A percentile compares a stretch with the other conserved stretches of the same genome.
Conservation (phyloP, 2,888 invertebrate genomes). For the Lochmaea capreae region DNA sequence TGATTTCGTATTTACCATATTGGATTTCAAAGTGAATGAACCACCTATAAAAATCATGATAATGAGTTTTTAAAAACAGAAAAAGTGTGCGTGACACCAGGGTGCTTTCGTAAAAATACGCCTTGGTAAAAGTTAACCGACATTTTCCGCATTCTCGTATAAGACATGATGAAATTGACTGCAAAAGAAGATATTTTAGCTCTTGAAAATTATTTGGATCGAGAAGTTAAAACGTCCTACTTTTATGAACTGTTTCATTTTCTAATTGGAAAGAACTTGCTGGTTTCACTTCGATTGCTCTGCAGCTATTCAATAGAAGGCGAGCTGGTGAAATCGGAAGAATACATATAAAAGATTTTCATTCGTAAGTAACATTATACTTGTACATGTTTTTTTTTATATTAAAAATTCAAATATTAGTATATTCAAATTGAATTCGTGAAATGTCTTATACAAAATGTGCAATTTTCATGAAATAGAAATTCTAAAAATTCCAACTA, state of each 20-base stretch:
- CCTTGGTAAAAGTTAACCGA: too few relatives aligned
- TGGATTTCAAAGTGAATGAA: too few relatives aligned
- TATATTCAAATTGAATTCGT: too few relatives aligned
- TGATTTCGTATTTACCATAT: too few relatives aligned
- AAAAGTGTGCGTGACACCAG: too few relatives aligned
- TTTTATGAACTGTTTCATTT: not conserved
- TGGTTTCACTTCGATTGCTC: constrained; percentile 12
- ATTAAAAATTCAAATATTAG: too few relatives aligned
- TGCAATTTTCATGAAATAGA: not conserved
- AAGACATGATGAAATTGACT: constrained; percentile 10
- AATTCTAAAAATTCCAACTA: too few relatives aligned
- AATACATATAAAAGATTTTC: constrained; percentile 26
- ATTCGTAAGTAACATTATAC: constrained; percentile 3
- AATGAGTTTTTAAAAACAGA: too few relatives aligned
- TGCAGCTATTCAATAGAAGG: constrained; percentile 28
- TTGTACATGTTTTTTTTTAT: not conserved
- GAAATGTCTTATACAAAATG: not conserved
- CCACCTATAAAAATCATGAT: too few relatives aligned
- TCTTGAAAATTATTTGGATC: not conserved
- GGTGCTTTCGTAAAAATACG: too few relatives aligned
- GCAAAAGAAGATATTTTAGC: constrained; percentile 9
- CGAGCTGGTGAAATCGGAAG: constrained; percentile 23
- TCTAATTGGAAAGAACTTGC: constrained; percentile 13
- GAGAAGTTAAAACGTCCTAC: not conserved
- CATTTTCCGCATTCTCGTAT: too few relatives aligned